Conservation (phyloP, 1,140 invertebrate species). For the Himalopsyche phryganea region DNA sequence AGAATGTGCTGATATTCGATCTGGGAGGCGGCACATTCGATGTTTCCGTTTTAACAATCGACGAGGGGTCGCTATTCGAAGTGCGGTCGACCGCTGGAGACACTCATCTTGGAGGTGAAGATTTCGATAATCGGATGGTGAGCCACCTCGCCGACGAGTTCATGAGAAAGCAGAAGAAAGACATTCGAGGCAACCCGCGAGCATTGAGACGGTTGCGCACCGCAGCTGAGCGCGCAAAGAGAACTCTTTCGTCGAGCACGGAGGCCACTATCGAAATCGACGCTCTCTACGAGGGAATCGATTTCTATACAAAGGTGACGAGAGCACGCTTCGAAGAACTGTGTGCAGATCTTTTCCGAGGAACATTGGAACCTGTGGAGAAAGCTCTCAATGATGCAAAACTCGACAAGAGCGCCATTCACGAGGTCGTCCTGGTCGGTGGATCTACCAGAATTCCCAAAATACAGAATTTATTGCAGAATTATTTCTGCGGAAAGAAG, state of each 20-base stretch:
- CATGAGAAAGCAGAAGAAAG: conserved; percentile 42
- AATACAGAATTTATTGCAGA: conserved; percentile 59
- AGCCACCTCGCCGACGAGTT: conserved; percentile 39
- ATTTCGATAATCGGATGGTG: conserved; percentile 57
- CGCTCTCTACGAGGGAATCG: conserved; percentile 52
- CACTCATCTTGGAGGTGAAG: conserved; percentile 44
- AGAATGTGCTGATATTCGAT: conserved; percentile 62
- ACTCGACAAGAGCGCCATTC: conserved; percentile 63
- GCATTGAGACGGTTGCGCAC: conserved; percentile 59
- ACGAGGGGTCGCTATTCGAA: conserved; percentile 68
- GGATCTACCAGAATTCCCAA: conserved; percentile 73
- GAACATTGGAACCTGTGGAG: conserved; percentile 60
- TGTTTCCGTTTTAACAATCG: conserved; percentile 70
- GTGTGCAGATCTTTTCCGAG: conserved; percentile 58
- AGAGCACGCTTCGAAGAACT: conserved; percentile 64
- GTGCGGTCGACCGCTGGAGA: conserved; percentile 63
- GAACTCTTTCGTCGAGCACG: conserved; percentile 52
- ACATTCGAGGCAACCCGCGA: conserved; percentile 46
- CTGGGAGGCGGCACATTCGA: conserved; percentile 59
- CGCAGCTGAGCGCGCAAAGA: conserved; percentile 56
- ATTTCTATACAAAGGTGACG: conserved; percentile 61
- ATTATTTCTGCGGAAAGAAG: conserved; percentile 61
- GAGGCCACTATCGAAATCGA: conserved; percentile 54
- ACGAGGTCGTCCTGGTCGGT: conserved; percentile 77
- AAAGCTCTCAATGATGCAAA: conserved; percentile 72